Percentiles rank a stretch among this genome's conserved stretches.
phyloP scores from a whole-genome alignment of 2,888 invertebrate genomes.

The Acanthococcus lagerstroemiae region DNA sequence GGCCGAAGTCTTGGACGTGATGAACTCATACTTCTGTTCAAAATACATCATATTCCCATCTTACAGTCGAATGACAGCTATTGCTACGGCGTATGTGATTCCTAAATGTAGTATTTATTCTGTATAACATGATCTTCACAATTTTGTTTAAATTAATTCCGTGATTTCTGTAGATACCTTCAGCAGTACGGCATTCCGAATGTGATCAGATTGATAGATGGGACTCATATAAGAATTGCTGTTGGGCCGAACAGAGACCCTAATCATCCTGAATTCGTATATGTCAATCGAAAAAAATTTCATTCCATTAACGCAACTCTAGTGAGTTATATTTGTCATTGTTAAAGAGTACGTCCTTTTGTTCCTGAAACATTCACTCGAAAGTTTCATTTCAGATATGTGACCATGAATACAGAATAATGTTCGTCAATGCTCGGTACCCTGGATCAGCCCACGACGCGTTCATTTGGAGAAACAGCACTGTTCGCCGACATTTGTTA shows the following conservation, averaged over 20 bases:
- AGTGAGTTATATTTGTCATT: no score
- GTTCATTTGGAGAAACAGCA: constrained; percentile 13
- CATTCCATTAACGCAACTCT: constrained; percentile 17
- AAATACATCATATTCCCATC: no score
- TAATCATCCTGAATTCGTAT: constrained; percentile 8
- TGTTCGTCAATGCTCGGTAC: constrained; percentile 9
- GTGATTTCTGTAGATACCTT: no score
- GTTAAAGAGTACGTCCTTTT: no score
- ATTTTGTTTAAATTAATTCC: no score
- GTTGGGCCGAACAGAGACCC: neutral
- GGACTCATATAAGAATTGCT: constrained; percentile 12
- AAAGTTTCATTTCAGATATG: constrained; percentile 12
- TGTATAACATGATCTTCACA: no score
- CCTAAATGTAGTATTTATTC: no score
- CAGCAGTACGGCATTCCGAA: neutral
- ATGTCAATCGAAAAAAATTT: constrained; percentile 6
- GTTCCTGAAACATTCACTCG: no score
- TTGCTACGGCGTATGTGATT: no score
- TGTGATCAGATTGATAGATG: constrained; percentile 8
- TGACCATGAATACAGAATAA: constrained; percentile 8
- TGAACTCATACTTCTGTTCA: no score
- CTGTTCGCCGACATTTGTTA: neutral
- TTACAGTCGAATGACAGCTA: no score
- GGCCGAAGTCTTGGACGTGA: no score
- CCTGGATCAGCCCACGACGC: constrained; percentile 2